Conservation (phyloP, 1,140 invertebrate species). For the Sweltsa coloradensis region DNA sequence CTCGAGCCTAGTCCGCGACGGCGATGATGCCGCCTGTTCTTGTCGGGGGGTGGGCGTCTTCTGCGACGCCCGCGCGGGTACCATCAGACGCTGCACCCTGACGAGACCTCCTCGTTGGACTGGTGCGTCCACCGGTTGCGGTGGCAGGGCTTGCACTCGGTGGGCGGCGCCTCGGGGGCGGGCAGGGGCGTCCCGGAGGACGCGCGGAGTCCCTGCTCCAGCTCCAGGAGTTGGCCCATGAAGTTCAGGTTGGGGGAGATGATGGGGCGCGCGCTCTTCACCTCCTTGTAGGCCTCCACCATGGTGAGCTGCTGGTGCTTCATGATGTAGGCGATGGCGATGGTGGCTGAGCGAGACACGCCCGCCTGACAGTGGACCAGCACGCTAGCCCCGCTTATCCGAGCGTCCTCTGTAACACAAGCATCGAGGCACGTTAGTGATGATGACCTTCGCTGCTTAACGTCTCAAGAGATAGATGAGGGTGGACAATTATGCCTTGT, state of each 20-base stretch:
- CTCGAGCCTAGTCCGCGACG: too few species aligned
- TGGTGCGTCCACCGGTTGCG: slow-evolving; percentile 40
- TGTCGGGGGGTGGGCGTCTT: too few species aligned
- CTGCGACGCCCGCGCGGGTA: too few species aligned
- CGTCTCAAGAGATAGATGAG: too few species aligned
- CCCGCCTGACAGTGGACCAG: slow-evolving; percentile 93
- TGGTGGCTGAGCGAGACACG: slow-evolving; percentile 85
- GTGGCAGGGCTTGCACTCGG: slow-evolving; percentile 31
- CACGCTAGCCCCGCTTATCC: slow-evolving; percentile 62
- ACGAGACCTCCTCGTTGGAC: slow-evolving; percentile 35
- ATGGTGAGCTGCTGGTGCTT: slow-evolving; percentile 74
- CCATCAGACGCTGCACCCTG: slow-evolving; percentile 41
- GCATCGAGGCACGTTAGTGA: neutral
- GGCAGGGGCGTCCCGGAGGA: slow-evolving; percentile 19
- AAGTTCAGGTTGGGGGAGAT: slow-evolving; percentile 97
- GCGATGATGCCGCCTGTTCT: too few species aligned
- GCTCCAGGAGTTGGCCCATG: slow-evolving; percentile 85
- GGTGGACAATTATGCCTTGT: too few species aligned
- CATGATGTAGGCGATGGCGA: slow-evolving; percentile 92
- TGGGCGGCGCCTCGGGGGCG: slow-evolving; percentile 12
- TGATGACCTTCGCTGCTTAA: too few species aligned
- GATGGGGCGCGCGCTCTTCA: slow-evolving; percentile 74
- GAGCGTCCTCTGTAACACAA: slow-evolving; percentile 66
- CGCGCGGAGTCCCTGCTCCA: slow-evolving; percentile 54
- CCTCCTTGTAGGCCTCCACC: slow-evolving; percentile 79